Base-by-base conservation (phyloP, 2,113 vertebrate species). In the Xiphophorus hellerii region DNA sequence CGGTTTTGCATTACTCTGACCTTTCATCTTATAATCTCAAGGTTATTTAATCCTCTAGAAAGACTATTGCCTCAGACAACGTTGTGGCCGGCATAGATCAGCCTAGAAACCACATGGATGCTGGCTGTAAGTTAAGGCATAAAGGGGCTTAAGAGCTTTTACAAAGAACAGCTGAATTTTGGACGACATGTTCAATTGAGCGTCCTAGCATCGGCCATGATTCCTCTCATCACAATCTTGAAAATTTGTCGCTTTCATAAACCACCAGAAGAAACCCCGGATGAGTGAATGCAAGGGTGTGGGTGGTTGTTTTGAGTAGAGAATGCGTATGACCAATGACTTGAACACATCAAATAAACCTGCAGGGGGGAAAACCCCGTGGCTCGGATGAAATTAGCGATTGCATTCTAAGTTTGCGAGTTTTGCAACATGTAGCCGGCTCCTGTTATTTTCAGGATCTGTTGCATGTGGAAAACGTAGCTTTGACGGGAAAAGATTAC, bases 21-120 rank as follows among this genome's bases (percentile, higher is more conserved):
- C 87, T 88, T 81, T 92, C 77, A 85, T 78, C 78, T 35, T 81
- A 81, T 88, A 92, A 92, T 90, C 87, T 73, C 51, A 66, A 14
- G 72, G 76, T 85, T 71, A 91, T 88, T 87, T 90, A 92, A 93
- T 91, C 85, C 71, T 62, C 37, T 62, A 35, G 69, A 87, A 77
- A 82, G 85, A 76, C 62, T 81, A 78, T 82, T 83, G 71, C 44
- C n/a, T 80, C 60, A 83, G 74, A 86, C 65, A 70, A 73, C 39
- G 76, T 61, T 51, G 74, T 78, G 78, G 67, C 67, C 73, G 44
- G 58, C 29, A 66, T 22, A 76, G n/a, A 84, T 87, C 81, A 81
- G 71, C 71, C 69, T 30, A 76, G 35, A 77, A 78, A 72, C 37
- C 66, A 39, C 37, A 65, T 20, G 1, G 27, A 76, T 74, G 74